Evolutionary conservation across 1,140 invertebrate genomes (phyloP).

Genomic region (Archivesica marissinica): DNA sequence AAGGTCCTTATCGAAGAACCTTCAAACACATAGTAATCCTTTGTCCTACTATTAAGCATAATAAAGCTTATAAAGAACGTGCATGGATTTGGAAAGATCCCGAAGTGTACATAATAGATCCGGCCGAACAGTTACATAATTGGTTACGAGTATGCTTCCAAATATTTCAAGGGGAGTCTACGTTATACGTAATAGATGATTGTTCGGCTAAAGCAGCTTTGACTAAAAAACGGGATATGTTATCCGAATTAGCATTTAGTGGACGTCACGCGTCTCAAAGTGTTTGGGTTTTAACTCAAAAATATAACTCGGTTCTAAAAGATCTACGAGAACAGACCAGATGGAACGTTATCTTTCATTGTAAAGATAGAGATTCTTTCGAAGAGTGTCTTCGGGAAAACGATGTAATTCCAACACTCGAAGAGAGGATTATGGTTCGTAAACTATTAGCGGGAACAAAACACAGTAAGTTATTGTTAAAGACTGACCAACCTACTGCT

Average conservation of each 20-base stretch:
- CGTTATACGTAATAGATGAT: slow-evolving; percentile 55
- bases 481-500: too few species aligned
- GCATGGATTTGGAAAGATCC: slow-evolving; percentile 5
- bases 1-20: not conserved
- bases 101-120: not conserved
- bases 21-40: slow-evolving; percentile 1
- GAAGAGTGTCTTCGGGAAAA: slow-evolving; percentile 17
- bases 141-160: slow-evolving; percentile 33
- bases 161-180: slow-evolving; percentile 33
- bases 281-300: too few species aligned
- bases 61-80: slow-evolving; percentile 26
- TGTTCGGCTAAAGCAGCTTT: slow-evolving; percentile 31
- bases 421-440: too few species aligned
- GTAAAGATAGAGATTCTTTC: slow-evolving; percentile 28
- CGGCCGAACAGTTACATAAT: slow-evolving; percentile 40
- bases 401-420: too few species aligned
- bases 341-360: not conserved
- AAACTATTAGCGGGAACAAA: too few species aligned
- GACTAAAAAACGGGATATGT: slow-evolving; percentile 58
- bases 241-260: too few species aligned
- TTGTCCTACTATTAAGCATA: slow-evolving; percentile 19
- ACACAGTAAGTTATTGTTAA: too few species aligned
- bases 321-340: slow-evolving; percentile 25
- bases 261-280: too few species aligned
- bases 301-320: too few species aligned